Evolutionary conservation across 2,888 invertebrate species (phyloP), one percentile per base, ranked within the genome.

Genomic region (Xylophagus ater): DNA sequence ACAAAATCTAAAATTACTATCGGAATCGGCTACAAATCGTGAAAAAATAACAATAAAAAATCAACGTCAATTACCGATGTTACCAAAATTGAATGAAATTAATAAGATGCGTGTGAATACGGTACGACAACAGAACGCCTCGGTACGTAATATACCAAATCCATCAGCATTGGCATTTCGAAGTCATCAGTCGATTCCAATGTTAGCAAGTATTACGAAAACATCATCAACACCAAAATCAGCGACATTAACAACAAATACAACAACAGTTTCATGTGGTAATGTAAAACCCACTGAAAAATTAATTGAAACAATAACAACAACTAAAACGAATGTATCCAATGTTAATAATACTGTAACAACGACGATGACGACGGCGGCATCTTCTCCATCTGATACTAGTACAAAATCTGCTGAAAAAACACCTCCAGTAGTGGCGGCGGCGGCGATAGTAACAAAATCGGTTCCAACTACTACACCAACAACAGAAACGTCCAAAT

Each of bases 61-160:
- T 15, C 40, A 42, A 17, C 34, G 43, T n/a, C 31, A 29, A 18
- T 19, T 43, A 17, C 35, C 45, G 26, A 42, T 66, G 37, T 9
- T 47, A 43, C 67, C 62, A 3, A 65, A 67, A 44, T 47, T 69
- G n/a, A 67, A 66, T 47, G 70, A 69, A 47, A 66, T 69, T 30
- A 62, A 55, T 4, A 59, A 60, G 48, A 49, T 54, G 34, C 55
- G 54, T 37, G 47, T 47, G 31, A 52, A 51, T 36, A 45, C 61
- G 13, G 54, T 50, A 60, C 69, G 54, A 10, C 65, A 61, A 12
- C 65, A 65, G 45, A 76, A 76, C 52, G 74, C 74, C 41, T 72
- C 69, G 15, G 72, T 76, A 18, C 62, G 76, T 28, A 75, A 72
- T 49, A 76, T 77, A 46, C 76, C 76, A 4, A 76, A 76, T 58